Evolutionary conservation across 1,140 invertebrate genomes (phyloP), one percentile per base, ranked within the genome.

Genomic region (Musca domestica): DNA sequence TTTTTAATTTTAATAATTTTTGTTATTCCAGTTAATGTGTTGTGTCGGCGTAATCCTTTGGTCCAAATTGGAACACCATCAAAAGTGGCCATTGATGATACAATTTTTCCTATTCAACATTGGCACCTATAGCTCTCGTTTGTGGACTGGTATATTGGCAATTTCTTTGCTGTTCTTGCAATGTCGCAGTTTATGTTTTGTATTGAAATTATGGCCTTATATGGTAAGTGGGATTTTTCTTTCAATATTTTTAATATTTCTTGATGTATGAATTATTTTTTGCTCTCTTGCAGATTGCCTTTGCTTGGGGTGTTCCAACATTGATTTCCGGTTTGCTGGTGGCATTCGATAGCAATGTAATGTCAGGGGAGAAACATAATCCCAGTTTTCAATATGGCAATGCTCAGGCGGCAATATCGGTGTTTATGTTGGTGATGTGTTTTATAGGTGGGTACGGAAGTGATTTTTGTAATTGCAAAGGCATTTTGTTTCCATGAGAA

Each of bases 81-180:
- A 81, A 1, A 73, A 80, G 23, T 88, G 86, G 86, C 73, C 84
- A 22, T 83, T 88, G 73, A 90, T 91, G 71, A 49, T 90, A 1
- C 91, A 94, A 73, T 92, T 92, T 76, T 80, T 88, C 23, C 72
- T 94, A 1, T 90, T 92, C 70, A 87, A 88, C 23, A 83, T 88
- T 52, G 92, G 93, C 22, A 87, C 91, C 25, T 91, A 92, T 73
- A 90, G 91, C 54, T 89, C 91, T 30, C 84, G 94, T 23, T 83
- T 95, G 27, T 96, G 93, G 91, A 93, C 94, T 0, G 88, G 89
- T 15, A 87, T 93, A 66, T 84, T 96, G 58, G 91, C 94, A 17
- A 83, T 93, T 20, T 88, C 89, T 5, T 77, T 98, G 15, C 86
- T 95, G 49, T 89, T 96, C 74, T 82, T 96, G 25, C 90, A 94